Conservation (phyloP, 2,888 invertebrate genomes). For the Caenorhabditis angaria region DNA sequence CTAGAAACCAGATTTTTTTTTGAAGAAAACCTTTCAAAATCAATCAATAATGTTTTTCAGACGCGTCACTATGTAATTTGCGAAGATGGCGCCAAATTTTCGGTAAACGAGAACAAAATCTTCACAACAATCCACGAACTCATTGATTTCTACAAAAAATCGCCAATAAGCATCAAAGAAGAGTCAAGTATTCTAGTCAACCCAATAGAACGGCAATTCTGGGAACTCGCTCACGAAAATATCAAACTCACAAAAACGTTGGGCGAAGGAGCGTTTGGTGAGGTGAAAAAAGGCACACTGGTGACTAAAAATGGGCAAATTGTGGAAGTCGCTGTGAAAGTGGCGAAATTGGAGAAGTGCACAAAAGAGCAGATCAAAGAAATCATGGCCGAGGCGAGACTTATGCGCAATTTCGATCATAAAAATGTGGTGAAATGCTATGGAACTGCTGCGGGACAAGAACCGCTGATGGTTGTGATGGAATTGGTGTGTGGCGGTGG, state of each 20-base stretch:
- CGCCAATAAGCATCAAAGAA: neutral
- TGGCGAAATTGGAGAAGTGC: conserved; percentile 53
- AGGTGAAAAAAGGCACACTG: conserved; percentile 40
- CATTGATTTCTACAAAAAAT: neutral
- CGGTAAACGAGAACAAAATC: neutral
- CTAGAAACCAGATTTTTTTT: no score
- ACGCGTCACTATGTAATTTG: conserved; percentile 33
- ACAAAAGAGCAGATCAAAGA: conserved; percentile 62
- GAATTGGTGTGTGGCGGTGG: conserved; percentile 54
- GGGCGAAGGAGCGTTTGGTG: conserved; percentile 66
- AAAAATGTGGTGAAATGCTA: conserved; percentile 46
- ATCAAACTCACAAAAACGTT: conserved; percentile 57
- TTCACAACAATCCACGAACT: neutral
- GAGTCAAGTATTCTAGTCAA: neutral
- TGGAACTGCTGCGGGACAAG: conserved; percentile 56
- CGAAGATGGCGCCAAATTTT: conserved; percentile 35
- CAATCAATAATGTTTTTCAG: conserved; percentile 19
- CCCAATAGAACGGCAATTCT: conserved; percentile 46
- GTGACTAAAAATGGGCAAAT: conserved; percentile 4
- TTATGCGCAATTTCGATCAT: conserved; percentile 59
- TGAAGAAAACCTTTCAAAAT: no score
- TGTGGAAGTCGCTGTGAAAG: conserved; percentile 4
- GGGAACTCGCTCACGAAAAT: conserved; percentile 60
- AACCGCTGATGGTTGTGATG: conserved; percentile 59
- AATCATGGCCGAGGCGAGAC: conserved; percentile 56